Evolutionary conservation across 1,140 invertebrate genomes (phyloP), one percentile per base, ranked within the genome.

Genomic region (Trichonephila inaurata): DNA sequence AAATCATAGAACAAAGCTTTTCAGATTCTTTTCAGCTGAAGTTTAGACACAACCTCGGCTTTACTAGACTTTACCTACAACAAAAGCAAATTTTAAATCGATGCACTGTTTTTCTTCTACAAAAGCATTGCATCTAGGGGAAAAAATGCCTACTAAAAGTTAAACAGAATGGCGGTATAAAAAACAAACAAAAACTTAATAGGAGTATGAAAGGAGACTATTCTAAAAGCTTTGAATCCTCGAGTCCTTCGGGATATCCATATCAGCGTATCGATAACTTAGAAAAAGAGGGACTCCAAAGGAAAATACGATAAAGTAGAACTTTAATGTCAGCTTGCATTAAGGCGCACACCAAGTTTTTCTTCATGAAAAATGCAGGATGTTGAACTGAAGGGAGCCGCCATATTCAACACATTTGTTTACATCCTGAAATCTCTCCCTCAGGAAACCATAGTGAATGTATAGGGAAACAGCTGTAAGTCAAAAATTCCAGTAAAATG

Each of bases 341-440:
- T 77, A 77, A 28, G 33, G 72, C 14, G 33, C 16, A 33, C 33
- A 24, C 72, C 28, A 40, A 77, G 72, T 77, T 77, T 77, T 77
- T 77, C 72, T 77, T 77, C 72, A 77, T 77, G 72, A 77, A 77
- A 77, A 77, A 77, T 77, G 72, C 33, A 77, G 33, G 72, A 77
- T 77, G 72, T 14, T 18, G 72, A 77, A 77, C 14, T 77, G 33
- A 77, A 77, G 72, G 72, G 16, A 77, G 12, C 28, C 18, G 7
- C 33, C 14, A 40, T 77, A 77, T 77, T 40, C 72, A 77, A 40
- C 72, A 77, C 16, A 77, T 77, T 77, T 77, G 33, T 40, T 77
- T 77, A 77, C 72, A 77, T 77, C 14, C 28, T 19, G 28, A 12
- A 40, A 77, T 77, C 28, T 77, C 28, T 77, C 72, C 72, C 72